Percentiles rank a stretch among this genome's conserved stretches.
These are phyloP conservation scores for Nomada ferruginata DNA, from an alignment of 2,888 invertebrate species.

Conservation along the genomic window DNA sequence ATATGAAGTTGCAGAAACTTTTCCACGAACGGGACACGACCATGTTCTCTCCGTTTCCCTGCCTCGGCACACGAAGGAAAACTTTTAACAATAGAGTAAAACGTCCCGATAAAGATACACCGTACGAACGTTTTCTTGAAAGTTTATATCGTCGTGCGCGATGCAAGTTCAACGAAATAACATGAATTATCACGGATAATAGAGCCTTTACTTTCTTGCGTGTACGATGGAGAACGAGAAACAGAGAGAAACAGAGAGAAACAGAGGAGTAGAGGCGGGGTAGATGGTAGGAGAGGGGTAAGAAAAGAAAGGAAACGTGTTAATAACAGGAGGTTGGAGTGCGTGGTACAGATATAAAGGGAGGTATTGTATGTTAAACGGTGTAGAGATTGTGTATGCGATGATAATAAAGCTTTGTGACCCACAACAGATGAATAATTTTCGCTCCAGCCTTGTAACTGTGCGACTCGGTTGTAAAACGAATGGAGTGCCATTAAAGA, in stretches of 20 bases:
- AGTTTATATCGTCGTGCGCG: constrained; percentile 9
- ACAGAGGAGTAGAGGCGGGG: neutral
- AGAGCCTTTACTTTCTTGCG: neutral
- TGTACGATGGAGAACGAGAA: neutral
- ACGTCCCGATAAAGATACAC: constrained; percentile 24
- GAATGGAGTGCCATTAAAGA: neutral
- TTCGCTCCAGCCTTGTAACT: constrained; percentile 8
- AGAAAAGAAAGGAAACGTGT: constrained; percentile 15
- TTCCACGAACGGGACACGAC: neutral
- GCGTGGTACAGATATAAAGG: constrained; percentile 23
- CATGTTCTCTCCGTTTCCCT: neutral
- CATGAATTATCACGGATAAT: constrained; percentile 9
- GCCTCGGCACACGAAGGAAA: neutral
- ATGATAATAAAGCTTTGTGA: constrained; percentile 20
- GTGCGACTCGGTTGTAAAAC: constrained; percentile 12
- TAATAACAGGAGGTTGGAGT: constrained; percentile 18
- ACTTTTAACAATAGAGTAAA: constrained; percentile 38
- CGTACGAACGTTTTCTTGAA: constrained; percentile 10
- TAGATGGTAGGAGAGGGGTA: no score
- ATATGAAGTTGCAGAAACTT: constrained; percentile 39
- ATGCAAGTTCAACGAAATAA: constrained; percentile 14
- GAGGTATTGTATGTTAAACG: constrained; percentile 34
- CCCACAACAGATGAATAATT: constrained; percentile 20
- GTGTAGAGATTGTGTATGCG: constrained; percentile 2
- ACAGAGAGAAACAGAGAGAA: neutral